Evolutionary conservation across 2,888 invertebrate genomes (phyloP), one percentile per base, ranked within the genome.

Genomic region (Saturnia pavonia): DNA sequence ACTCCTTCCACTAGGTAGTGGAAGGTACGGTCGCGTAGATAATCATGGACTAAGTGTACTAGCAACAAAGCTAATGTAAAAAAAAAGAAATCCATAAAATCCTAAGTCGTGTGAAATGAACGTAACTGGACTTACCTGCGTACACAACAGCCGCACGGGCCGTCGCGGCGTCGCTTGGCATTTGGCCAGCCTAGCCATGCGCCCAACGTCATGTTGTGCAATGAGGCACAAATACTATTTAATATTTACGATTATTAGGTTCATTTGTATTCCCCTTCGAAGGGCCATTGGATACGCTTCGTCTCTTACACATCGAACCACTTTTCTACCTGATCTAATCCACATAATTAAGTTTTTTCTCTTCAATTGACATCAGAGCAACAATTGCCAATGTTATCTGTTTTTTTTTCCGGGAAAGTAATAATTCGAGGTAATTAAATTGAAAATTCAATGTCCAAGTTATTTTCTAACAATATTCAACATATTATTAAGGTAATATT

Each of bases 201-300:
- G 65, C 69, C 66, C 69, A 60, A 67, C 71, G 25, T 67, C 67
- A 69, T 63, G 42, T 60, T 57, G 54, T 69, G 69, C 72, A 72
- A 72, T 69, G 67, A 67, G 72, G 69, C 72, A 67, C 72, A 68
- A 72, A 69, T 67, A 67, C 72, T 67, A 72, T 69, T 72, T 69
- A 66, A 69, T 72, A 72, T 72, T 72, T 72, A 72, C 68, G 72
- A 70, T 72, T 72, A 72, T 72, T 54, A 67, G 48, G 48, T 60
- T 57, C 69, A 67, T 69, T 72, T 67, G 82, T 78, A 82, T 77
- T 76, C 77, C 71, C 74, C 76, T 14, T 27, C 25, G 27, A 60
- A 60, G 25, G 27, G 25, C 27, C 25, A 60, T 60, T 27, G 57
- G 25, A 27, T 60, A 27, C 27, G 57, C 27, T 25, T 25, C 57